Base-by-base conservation (phyloP, 2,888 invertebrate species). In the Agonum fuliginosum region DNA sequence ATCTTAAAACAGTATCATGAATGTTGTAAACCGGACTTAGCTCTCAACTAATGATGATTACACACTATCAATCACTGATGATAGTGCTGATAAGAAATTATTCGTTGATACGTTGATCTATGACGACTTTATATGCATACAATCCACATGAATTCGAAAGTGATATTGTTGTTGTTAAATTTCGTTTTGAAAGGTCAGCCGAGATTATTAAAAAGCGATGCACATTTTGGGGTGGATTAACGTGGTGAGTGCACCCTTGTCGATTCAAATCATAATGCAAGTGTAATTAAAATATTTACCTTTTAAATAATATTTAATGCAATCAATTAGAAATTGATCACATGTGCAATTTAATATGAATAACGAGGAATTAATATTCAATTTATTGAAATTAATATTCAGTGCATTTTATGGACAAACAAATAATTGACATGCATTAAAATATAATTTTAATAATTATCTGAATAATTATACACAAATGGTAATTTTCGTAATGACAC, bases 321-420 rank as follows among this genome's bases (percentile, higher is more conserved):
- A 62, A 27, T 54, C 19, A 62, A 62, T 62, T 62, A 30, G 30
- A 62, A 62, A 62, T 62, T 30, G 58, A 62, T 62, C 58, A 62
- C 30, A 62, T 62, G 58, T 62, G 30, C 30, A 62, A 62, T 62
- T 62, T 62, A 62, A 62, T 62, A 62, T 62, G 58, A 62, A 30
- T 62, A 62, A 62, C 30, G 34, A 62, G 58, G 27, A 17, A 62
- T 62, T 62, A 62, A 62, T 62, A 62, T 62, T 27, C 58, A 62
- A 62, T 62, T 62, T 62, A 30, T 62, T 62, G 58, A 62, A 62
- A 62, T 62, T 62, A 62, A 62, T 62, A 62, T 62, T 62, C 58
- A 30, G 14, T 62, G 12, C 30, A 62, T 62, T 62, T 62, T 62
- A 62, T 62, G 58, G 30, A 62, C 58, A 62, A 62, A 62, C 34